Base-by-base conservation (phyloP, 2,113 vertebrate genomes). In the Notothenia rossii region DNA sequence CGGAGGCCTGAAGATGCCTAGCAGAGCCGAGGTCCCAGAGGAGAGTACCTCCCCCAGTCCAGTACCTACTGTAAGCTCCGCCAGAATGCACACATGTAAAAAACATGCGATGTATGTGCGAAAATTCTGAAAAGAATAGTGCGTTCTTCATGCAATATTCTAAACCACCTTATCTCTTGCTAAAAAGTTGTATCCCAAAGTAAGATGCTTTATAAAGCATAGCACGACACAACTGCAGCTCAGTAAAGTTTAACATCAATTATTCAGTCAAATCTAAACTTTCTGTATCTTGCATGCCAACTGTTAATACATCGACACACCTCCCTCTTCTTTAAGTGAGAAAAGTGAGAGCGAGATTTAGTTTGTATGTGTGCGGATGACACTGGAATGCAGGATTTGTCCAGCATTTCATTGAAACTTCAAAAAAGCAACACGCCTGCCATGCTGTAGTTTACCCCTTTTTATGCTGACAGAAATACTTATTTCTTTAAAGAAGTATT, bases 1-100 rank as follows among this genome's bases (percentile, higher is more conserved):
- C 0, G 97, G 98, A 56, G 98, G 98, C 73, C 94, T 99, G 88
- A 99, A 99, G 95, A 99, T 98, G 98, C 98, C 97, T 13, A 99
- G 97, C 82, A 95, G 97, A 89, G 96, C 97, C 50, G 97, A 98
- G 62, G 97, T 25, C 12, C 91, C 94, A 7, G 95, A 95, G 83
- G 97, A 98, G 89, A 96, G 96, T 87, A 92, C 96, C 22, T 96
- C 97, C 68, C 96, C 97, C 22, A 96, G 85, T 74, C 97, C 97
- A 11, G 84, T 95, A 65, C 77, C 95, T 89, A 97, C 95, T 91
- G 98, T 98, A 94, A 87, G 91, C 62, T 67, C 68, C 61, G 72
- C 56, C 59, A 72, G 12, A 48, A 25, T 8, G 17, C 50, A 61
- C 18, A 12, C 3, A 53, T 7, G 22, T 56, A 8, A 40, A 59